These are phyloP conservation scores for Anguilla marmorata DNA, from an alignment of 2,797 vertebrate genomes.

Conservation along the genomic window DNA sequence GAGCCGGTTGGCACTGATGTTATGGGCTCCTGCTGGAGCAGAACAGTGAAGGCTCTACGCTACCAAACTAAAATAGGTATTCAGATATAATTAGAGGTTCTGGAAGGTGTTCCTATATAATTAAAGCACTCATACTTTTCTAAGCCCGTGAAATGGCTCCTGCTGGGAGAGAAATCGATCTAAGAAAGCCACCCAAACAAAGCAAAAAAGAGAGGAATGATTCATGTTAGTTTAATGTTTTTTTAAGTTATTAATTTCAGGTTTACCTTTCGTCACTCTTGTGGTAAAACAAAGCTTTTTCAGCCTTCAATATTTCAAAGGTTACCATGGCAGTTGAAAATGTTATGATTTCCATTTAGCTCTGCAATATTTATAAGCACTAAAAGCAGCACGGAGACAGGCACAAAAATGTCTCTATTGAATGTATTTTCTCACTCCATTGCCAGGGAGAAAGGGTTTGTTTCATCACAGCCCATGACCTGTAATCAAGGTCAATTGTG, in stretches of 20 bases:
- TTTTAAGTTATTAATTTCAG: slow-evolving; percentile 57
- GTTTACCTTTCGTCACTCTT: slow-evolving; percentile 59
- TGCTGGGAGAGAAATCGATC: slow-evolving; percentile 29
- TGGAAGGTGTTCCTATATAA: slow-evolving; percentile 23
- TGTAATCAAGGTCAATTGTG: slow-evolving; percentile 37
- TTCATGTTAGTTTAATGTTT: slow-evolving; percentile 18
- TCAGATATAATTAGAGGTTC: slow-evolving; percentile 30
- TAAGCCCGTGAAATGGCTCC: slow-evolving; percentile 19
- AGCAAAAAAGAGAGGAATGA: slow-evolving; percentile 30
- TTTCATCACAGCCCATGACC: slow-evolving; percentile 28
- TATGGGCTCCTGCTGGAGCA: slow-evolving; percentile 26
- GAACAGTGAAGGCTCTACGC: slow-evolving; percentile 25
- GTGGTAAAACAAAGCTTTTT: slow-evolving; percentile 66
- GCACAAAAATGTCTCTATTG: slow-evolving; percentile 17
- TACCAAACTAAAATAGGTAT: slow-evolving; percentile 26
- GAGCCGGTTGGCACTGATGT: slow-evolving; percentile 33
- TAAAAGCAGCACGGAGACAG: slow-evolving; percentile 56
- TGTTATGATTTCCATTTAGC: slow-evolving; percentile 70
- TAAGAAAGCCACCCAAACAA: slow-evolving; percentile 35
- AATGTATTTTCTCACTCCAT: slow-evolving; percentile 23
- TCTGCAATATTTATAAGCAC: slow-evolving; percentile 74
- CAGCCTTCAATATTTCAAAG: slow-evolving; percentile 67
- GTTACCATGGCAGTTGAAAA: slow-evolving; percentile 64
- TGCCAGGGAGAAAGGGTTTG: slow-evolving; percentile 26
- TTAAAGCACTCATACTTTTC: slow-evolving; percentile 23